These are phyloP conservation scores for Synchiropus splendidus DNA, from an alignment of 2,113 vertebrate species.

Conservation along the genomic window DNA sequence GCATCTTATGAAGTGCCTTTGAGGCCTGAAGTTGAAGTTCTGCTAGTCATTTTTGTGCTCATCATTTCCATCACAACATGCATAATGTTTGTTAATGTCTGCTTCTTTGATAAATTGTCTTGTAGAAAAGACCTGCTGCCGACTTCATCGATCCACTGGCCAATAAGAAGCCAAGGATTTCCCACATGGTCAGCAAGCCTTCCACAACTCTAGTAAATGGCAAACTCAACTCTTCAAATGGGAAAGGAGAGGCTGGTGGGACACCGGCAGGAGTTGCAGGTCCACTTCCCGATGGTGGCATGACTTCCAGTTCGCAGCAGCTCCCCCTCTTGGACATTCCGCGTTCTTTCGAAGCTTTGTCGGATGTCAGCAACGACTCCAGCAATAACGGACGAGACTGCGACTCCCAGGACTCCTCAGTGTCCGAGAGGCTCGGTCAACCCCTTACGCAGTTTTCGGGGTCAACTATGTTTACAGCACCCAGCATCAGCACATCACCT, in stretches of 20 bases:
- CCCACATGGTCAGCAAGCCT: conserved; percentile 75
- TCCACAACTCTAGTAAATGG: conserved; percentile 76
- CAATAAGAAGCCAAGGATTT: conserved; percentile 91
- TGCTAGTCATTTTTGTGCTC: too few species aligned
- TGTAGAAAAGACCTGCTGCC: conserved; percentile 77
- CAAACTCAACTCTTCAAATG: conserved; percentile 70
- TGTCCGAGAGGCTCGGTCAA: conserved; percentile 63
- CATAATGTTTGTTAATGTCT: too few species aligned
- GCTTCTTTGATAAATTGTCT: background rate
- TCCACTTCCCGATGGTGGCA: conserved; percentile 30
- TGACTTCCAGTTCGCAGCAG: conserved; percentile 54
- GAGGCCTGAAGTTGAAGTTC: too few species aligned
- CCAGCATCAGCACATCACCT: too few species aligned
- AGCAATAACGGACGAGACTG: conserved; percentile 79
- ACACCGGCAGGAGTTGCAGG: conserved; percentile 12
- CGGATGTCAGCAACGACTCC: conserved; percentile 83
- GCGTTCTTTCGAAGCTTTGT: conserved; percentile 75
- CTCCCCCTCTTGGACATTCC: conserved; percentile 70
- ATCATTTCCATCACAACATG: too few species aligned
- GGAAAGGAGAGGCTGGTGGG: conserved; percentile 64
- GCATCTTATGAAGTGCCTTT: too few species aligned
- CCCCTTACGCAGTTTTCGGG: conserved; percentile 41
- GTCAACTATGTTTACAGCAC: conserved; percentile 8
- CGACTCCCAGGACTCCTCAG: conserved; percentile 66
- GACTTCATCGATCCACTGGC: conserved; percentile 86